Percentiles rank a stretch among this genome's conserved stretches.
phyloP scores from a whole-genome alignment of 2,797 vertebrate genomes.

The Sphaeramia orbicularis region DNA sequence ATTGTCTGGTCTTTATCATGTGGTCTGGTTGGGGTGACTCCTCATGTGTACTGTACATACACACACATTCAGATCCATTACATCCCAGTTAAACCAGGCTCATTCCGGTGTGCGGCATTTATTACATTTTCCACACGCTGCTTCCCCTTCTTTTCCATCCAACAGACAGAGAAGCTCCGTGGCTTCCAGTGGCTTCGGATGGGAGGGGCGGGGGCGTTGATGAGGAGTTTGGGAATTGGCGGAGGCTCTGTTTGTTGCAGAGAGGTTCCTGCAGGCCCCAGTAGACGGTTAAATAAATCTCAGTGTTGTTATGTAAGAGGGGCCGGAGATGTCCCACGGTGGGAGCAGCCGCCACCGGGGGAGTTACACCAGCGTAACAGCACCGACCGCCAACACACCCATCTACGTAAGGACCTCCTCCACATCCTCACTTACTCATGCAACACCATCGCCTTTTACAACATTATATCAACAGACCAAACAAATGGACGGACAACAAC shows the following conservation, averaged over 20 bases:
- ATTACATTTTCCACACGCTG: conserved; percentile 44
- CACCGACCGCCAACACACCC: conserved; percentile 21
- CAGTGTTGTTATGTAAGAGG: conserved; percentile 68
- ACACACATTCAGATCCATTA: conserved; percentile 21
- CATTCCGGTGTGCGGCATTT: conserved; percentile 26
- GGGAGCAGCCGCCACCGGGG: conserved; percentile 31
- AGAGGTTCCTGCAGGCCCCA: conserved; percentile 65
- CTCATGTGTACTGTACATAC: not conserved
- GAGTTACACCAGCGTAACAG: conserved; percentile 64
- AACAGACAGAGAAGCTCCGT: conserved; percentile 25
- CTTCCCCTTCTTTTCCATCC: conserved; percentile 31
- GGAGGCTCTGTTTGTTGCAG: conserved; percentile 71
- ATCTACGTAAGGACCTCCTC: not conserved
- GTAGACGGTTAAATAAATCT: conserved; percentile 69
- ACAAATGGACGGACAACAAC: too few relatives aligned
- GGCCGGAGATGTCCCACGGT: conserved; percentile 47
- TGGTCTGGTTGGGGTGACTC: not conserved
- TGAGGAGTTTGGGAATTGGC: conserved; percentile 46
- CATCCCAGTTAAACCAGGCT: conserved; percentile 49
- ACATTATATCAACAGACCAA: too few relatives aligned
- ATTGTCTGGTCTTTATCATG: too few relatives aligned
- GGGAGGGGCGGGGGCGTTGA: conserved; percentile 26
- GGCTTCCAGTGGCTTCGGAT: conserved; percentile 28
- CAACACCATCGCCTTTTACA: not conserved
- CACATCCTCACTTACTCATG: conserved; percentile 17